A percentile compares a stretch with the other conserved stretches of the same genome.
phyloP scores from a whole-genome alignment of 2,113 vertebrate genomes.

The Myrmophylax atrothorax region DNA sequence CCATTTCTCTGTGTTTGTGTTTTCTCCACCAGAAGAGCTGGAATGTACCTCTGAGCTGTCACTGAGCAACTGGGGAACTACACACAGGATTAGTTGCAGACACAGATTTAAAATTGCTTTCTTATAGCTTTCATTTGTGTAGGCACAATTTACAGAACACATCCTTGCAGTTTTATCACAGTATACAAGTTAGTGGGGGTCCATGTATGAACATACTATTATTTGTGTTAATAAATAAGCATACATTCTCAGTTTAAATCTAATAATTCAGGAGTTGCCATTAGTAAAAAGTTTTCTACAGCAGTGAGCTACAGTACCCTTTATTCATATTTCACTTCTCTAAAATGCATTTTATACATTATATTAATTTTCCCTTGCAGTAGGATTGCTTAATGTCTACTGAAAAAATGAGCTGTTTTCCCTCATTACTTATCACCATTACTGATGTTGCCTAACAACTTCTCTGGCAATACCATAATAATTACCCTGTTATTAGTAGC shows the following conservation, averaged over 20 bases:
- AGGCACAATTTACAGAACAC: neutral
- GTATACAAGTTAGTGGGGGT: neutral
- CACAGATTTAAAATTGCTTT: neutral
- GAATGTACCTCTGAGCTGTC: rapidly evolving
- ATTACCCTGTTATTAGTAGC: neutral
- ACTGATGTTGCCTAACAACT: neutral
- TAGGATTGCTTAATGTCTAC: neutral
- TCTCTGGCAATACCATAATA: neutral
- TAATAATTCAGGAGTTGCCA: neutral
- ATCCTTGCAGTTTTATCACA: neutral
- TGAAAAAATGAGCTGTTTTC: neutral
- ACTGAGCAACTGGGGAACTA: neutral
- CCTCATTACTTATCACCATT: neutral
- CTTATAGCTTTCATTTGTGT: neutral
- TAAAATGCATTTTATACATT: neutral
- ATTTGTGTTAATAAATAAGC: neutral
- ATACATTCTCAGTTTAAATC: neutral
- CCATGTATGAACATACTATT: neutral
- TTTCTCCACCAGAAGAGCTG: neutral
- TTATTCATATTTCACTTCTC: neutral
- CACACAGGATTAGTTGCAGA: neutral
- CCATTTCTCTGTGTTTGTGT: neutral
- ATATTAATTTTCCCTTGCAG: neutral
- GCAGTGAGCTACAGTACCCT: neutral
- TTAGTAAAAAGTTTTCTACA: neutral